Conservation (phyloP, 1,140 invertebrate species). For the Gonatopus flavifemur region DNA sequence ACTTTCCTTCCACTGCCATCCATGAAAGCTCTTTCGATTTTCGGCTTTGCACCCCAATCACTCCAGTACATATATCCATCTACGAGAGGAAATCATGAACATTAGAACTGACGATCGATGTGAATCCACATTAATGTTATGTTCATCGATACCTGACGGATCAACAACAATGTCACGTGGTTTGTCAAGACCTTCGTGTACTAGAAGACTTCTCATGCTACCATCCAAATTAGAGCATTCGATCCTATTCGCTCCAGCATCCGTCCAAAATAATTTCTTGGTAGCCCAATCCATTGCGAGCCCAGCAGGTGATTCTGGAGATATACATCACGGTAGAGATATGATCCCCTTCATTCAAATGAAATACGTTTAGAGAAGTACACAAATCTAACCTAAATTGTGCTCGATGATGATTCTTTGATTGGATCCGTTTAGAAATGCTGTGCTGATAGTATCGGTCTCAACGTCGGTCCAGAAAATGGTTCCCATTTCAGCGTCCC, state of each 20-base stretch:
- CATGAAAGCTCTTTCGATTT: conserved; percentile 86
- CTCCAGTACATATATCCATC: conserved; percentile 85
- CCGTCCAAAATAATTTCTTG: conserved; percentile 87
- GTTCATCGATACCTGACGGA: conserved; percentile 74
- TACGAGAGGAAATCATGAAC: conserved; percentile 41
- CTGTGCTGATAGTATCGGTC: conserved; percentile 77
- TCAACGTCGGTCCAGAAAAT: conserved; percentile 90
- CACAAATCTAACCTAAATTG: conserved; percentile 71
- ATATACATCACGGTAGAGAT: conserved; percentile 7
- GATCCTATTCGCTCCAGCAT: conserved; percentile 77
- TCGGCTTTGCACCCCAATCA: conserved; percentile 80
- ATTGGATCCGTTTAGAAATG: conserved; percentile 74
- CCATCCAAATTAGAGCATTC: conserved; percentile 82
- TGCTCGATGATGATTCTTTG: conserved; percentile 69
- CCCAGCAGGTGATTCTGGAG: conserved; percentile 70
- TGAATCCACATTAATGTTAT: too few relatives aligned
- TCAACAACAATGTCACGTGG: conserved; percentile 84
- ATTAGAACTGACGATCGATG: too few relatives aligned
- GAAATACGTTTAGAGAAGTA: too few relatives aligned
- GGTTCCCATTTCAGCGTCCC: conserved; percentile 76
- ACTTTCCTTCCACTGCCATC: conserved; percentile 74
- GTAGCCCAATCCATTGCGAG: conserved; percentile 86
- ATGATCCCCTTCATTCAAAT: neutral
- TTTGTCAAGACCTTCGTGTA: conserved; percentile 79
- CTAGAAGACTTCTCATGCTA: conserved; percentile 71